phyloP scores from a whole-genome alignment of 2,888 invertebrate genomes.

The Tachina grossa region DNA sequence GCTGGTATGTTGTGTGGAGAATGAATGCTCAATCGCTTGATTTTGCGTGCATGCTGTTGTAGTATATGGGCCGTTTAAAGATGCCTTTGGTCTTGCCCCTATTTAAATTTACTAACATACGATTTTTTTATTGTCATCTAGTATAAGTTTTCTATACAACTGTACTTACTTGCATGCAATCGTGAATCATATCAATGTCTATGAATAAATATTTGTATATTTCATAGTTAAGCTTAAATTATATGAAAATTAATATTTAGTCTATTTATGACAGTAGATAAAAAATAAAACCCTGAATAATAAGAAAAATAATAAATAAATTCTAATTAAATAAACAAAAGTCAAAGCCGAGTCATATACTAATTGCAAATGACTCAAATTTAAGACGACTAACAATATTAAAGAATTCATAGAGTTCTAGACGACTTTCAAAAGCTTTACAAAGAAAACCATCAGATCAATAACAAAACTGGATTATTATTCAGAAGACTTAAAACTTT shows the following conservation, averaged over 20 bases:
- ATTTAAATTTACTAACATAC: too few relatives aligned
- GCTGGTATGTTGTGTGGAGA: too few relatives aligned
- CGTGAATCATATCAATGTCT: conserved; percentile 20
- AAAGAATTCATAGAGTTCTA: background rate
- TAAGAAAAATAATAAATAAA: conserved; percentile 65
- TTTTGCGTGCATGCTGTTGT: too few relatives aligned
- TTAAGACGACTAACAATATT: conserved; percentile 45
- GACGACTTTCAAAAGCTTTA: conserved; percentile 3
- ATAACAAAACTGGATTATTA: background rate
- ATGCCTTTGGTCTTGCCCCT: too few relatives aligned
- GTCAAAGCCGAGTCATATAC: conserved; percentile 62
- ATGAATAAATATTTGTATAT: conserved; percentile 36
- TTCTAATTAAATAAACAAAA: conserved; percentile 72
- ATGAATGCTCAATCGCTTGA: too few relatives aligned
- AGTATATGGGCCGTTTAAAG: too few relatives aligned
- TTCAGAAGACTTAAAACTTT: background rate
- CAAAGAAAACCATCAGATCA: background rate
- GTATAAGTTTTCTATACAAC: background rate
- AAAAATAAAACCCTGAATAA: conserved; percentile 59
- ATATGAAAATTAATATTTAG: conserved; percentile 48
- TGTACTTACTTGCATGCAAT: background rate
- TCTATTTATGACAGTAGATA: conserved; percentile 54
- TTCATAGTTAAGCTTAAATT: conserved; percentile 24
- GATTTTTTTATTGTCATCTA: too few relatives aligned
- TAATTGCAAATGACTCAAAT: conserved; percentile 68